These are phyloP conservation scores for Actinernus sp. DNA, from an alignment of 92 coral and sea anemone genomes.

Conservation along the genomic window DNA sequence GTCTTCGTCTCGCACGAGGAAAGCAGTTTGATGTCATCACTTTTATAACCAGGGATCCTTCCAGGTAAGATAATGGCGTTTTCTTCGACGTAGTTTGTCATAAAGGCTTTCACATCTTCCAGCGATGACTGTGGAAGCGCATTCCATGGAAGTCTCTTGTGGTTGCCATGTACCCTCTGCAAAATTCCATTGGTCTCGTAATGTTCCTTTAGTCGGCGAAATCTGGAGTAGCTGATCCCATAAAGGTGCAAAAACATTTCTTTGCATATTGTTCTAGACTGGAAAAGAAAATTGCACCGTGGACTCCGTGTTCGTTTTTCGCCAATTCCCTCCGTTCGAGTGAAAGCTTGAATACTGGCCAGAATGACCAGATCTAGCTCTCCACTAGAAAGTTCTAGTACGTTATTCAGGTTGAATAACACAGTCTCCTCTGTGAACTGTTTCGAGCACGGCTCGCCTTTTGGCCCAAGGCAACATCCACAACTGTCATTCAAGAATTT, in stretches of 20 bases:
- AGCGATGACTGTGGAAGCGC: too few relatives aligned
- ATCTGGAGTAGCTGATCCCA: slow-evolving; percentile 59
- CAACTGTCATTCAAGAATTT: too few relatives aligned
- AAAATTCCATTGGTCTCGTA: slow-evolving; percentile 44
- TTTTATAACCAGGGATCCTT: slow-evolving; percentile 33
- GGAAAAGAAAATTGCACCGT: slow-evolving; percentile 53
- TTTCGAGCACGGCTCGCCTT: too few relatives aligned
- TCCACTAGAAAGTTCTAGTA: too few relatives aligned
- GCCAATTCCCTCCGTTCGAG: slow-evolving; percentile 33
- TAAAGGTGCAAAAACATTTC: slow-evolving; percentile 48
- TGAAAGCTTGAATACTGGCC: slow-evolving; percentile 48
- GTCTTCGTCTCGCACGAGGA: slow-evolving; percentile 32
- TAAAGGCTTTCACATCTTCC: too few relatives aligned
- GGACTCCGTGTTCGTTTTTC: slow-evolving; percentile 51
- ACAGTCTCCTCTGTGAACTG: too few relatives aligned
- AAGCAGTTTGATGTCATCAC: slow-evolving; percentile 35
- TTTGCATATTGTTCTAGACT: slow-evolving; percentile 47
- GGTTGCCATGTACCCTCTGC: slow-evolving; percentile 42
- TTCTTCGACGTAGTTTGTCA: too few relatives aligned
- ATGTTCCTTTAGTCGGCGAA: slow-evolving; percentile 65
- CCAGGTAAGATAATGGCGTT: too few relatives aligned
- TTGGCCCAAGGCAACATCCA: too few relatives aligned
- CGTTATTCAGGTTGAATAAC: slow-evolving; percentile 51
- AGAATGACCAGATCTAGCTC: too few relatives aligned
- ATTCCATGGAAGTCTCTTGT: slow-evolving; percentile 39